These are phyloP conservation scores for Macaria notata DNA, from an alignment of 2,888 invertebrate species.

Conservation along the genomic window DNA sequence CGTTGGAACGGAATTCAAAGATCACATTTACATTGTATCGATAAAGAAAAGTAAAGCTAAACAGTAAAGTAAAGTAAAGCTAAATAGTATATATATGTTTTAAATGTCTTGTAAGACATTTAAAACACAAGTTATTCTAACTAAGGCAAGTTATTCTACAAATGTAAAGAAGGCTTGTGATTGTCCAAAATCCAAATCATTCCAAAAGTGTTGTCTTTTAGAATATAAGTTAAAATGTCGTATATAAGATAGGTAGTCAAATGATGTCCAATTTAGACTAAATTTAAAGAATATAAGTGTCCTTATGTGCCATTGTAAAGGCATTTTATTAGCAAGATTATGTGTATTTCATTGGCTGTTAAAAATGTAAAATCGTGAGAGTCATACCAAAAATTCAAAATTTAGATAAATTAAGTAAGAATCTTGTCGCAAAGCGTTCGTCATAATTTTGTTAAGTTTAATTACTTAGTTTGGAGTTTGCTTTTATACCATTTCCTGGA, in stretches of 20 bases:
- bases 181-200: constrained; percentile 60
- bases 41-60: too few species aligned
- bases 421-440: constrained; percentile 8
- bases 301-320: constrained; percentile 23
- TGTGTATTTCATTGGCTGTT: constrained; percentile 22
- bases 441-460: constrained; percentile 18
- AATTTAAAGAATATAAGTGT: background rate
- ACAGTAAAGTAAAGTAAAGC: too few species aligned
- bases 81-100: too few species aligned
- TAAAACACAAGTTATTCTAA: too few species aligned
- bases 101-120: too few species aligned
- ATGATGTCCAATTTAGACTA: constrained; percentile 15
- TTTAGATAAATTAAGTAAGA: constrained; percentile 9
- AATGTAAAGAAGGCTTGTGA: constrained; percentile 67
- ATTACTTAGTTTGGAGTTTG: background rate
- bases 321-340: constrained; percentile 31
- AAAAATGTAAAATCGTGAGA: constrained; percentile 20
- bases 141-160: too few species aligned
- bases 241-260: constrained; percentile 5
- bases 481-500: too few species aligned
- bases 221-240: constrained; percentile 38
- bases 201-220: constrained; percentile 63
- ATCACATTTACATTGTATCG: too few species aligned
- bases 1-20: too few species aligned
- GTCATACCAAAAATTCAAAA: constrained; percentile 29